Conservation (phyloP, 2,888 invertebrate species). For the Alviniconcha strummeri region DNA sequence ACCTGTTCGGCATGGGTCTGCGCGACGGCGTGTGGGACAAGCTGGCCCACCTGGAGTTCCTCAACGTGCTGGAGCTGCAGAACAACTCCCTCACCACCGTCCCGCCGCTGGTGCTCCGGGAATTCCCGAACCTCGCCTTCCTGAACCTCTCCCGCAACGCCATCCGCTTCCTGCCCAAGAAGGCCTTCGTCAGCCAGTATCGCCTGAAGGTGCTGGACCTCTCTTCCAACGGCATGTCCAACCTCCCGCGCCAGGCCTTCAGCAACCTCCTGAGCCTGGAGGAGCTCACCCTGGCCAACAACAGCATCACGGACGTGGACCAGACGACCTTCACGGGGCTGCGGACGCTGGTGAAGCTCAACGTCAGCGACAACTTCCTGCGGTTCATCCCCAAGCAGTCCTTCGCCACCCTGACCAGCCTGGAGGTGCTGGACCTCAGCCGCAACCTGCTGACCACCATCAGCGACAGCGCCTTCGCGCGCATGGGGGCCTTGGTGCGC, state of each 20-base stretch:
- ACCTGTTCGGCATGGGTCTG: constrained; percentile 36
- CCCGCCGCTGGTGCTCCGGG: constrained; percentile 30
- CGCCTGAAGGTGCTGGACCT: constrained; percentile 36
- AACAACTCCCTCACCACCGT: constrained; percentile 37
- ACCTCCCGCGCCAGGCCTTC: constrained; percentile 31
- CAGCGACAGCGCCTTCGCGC: constrained; percentile 38
- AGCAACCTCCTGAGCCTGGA: constrained; percentile 25
- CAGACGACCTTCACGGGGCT: constrained; percentile 37
- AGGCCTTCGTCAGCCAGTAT: constrained; percentile 38
- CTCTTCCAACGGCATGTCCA: constrained; percentile 38
- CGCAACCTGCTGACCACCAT: constrained; percentile 47
- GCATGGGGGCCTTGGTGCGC: constrained; percentile 25
- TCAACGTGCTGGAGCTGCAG: constrained; percentile 36
- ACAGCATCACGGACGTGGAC: constrained; percentile 34
- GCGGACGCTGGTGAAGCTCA: constrained; percentile 27
- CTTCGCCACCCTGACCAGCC: constrained; percentile 41
- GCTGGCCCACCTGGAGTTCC: constrained; percentile 29
- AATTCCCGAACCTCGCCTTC: constrained; percentile 33
- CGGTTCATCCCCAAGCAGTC: constrained; percentile 44
- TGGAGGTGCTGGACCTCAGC: constrained; percentile 45
- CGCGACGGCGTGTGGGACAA: constrained; percentile 42
- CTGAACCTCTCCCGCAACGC: constrained; percentile 38
- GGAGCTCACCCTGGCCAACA: constrained; percentile 33
- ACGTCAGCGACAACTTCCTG: constrained; percentile 38
- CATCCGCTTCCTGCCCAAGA: constrained; percentile 33